phyloP scores from a whole-genome alignment of 2,797 vertebrate species.

The Myoxocephalus aenaeus region DNA sequence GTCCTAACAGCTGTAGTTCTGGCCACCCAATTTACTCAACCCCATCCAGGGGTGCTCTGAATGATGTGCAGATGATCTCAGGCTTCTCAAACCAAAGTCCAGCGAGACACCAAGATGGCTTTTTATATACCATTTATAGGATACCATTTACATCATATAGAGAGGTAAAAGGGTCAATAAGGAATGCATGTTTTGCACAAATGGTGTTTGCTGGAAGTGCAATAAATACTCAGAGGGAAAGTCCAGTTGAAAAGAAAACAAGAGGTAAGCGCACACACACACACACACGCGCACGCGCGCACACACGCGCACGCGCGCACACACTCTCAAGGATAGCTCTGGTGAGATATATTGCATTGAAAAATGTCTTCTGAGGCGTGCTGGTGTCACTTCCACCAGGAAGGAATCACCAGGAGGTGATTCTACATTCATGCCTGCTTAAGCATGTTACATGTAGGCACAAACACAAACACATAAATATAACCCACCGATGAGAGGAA shows the following conservation, averaged over 20 bases:
- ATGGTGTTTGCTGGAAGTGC: neutral
- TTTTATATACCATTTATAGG: constrained; percentile 28
- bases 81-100: constrained; percentile 19
- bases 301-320: too few relatives aligned
- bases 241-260: neutral
- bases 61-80: constrained; percentile 21
- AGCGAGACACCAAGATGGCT: neutral
- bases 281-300: too few relatives aligned
- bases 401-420: neutral
- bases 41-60: neutral
- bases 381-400: neutral
- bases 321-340: neutral
- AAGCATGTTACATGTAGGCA: constrained; percentile 4
- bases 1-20: constrained; percentile 47
- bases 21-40: constrained; percentile 33
- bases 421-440: neutral
- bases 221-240: neutral
- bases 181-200: neutral
- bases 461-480: constrained; percentile 7
- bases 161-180: neutral
- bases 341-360: neutral
- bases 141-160: neutral
- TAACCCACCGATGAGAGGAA: constrained; percentile 91
- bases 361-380: neutral
- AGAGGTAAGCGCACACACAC: too few relatives aligned